Evolutionary conservation across 1,140 invertebrate species (phyloP).

Genomic region (Tetragonula clypearis): DNA sequence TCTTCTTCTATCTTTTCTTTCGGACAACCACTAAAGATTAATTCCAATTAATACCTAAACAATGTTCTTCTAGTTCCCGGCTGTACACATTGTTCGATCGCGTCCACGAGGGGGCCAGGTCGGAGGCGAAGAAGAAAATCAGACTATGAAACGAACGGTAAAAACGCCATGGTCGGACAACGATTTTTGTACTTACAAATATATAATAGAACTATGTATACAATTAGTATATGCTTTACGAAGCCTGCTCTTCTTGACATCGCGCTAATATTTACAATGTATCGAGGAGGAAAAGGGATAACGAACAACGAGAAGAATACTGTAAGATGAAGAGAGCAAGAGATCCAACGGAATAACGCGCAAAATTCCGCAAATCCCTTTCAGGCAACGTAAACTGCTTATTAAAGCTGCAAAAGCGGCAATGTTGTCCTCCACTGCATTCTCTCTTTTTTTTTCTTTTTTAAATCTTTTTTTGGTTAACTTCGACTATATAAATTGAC

Average conservation of each 20-base stretch:
- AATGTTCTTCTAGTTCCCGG: constrained; percentile 7
- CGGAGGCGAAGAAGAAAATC: background rate
- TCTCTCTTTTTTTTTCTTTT: constrained; percentile 39
- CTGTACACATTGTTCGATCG: constrained; percentile 38
- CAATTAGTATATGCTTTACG: constrained; percentile 47
- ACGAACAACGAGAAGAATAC: constrained; percentile 59
- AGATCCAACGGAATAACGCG: constrained; percentile 48
- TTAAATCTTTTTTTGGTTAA: constrained; percentile 33
- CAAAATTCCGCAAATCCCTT: constrained; percentile 51
- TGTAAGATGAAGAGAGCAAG: constrained; percentile 62
- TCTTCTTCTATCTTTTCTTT: background rate
- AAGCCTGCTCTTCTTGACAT: constrained; percentile 58
- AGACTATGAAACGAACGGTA: constrained; percentile 24
- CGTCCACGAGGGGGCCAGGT: constrained; percentile 49
- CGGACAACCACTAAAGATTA: background rate
- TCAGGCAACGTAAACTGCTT: constrained; percentile 59
- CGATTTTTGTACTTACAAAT: constrained; percentile 49
- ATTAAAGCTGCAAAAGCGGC: constrained; percentile 61
- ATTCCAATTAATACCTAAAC: background rate
- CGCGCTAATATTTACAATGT: constrained; percentile 60
- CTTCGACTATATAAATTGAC: constrained; percentile 59
- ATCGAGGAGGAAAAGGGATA: background rate
- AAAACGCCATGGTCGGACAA: constrained; percentile 52
- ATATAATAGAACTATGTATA: constrained; percentile 52
- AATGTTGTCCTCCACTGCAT: constrained; percentile 57